These are phyloP conservation scores for Columba guinea DNA, from an alignment of 2,797 vertebrate species.

Conservation along the genomic window DNA sequence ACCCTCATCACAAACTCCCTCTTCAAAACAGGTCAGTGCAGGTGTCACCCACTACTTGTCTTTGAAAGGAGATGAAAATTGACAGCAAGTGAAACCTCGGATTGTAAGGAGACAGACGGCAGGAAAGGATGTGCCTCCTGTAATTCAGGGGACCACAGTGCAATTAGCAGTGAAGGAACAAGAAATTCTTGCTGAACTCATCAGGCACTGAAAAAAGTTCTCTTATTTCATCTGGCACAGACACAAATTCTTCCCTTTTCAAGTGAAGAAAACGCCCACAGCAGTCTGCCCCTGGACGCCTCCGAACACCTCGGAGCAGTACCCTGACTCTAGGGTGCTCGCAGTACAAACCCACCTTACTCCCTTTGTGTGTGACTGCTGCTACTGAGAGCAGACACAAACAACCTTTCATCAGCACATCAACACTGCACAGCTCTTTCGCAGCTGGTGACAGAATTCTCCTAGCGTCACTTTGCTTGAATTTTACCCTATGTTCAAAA, in stretches of 20 bases:
- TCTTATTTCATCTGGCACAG: not conserved
- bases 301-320: not conserved
- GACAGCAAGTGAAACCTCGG: constrained; percentile 11
- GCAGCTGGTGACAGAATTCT: not conserved
- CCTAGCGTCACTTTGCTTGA: not conserved
- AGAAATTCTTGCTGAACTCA: not conserved
- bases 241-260: not conserved
- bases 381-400: not conserved
- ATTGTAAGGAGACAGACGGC: not conserved
- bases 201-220: not conserved
- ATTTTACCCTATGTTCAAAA: not conserved
- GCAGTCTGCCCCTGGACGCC: not conserved
- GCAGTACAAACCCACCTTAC: not conserved
- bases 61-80: constrained; percentile 31
- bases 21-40: not conserved
- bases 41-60: not conserved
- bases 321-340: not conserved
- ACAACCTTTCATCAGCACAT: not conserved
- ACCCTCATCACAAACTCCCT: not conserved
- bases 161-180: not conserved
- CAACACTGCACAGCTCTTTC: not conserved
- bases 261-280: not conserved
- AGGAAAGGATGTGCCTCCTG: not conserved
- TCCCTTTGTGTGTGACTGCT: not conserved
- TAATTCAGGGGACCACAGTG: not conserved